These are phyloP conservation scores for Olivierus martensii DNA, from an alignment of 1,140 invertebrate genomes.

Conservation along the genomic window DNA sequence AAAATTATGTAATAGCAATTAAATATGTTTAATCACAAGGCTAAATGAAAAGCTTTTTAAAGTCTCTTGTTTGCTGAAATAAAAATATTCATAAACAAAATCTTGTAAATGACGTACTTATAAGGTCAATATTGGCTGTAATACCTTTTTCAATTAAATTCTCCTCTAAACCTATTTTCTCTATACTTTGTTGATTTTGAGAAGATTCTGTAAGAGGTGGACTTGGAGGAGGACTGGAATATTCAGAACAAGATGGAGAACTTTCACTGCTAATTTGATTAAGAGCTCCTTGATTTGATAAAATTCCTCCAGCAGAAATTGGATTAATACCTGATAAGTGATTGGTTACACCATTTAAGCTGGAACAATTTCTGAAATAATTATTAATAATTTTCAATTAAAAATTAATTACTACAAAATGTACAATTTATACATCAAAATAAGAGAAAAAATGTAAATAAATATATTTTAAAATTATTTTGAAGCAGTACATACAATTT, in stretches of 20 bases:
- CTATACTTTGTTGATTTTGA: background rate
- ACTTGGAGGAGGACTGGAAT: slow-evolving; percentile 22
- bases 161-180: slow-evolving; percentile 17
- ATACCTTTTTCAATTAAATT: slow-evolving; percentile 1
- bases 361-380: background rate
- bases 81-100: no score
- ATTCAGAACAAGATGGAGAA: slow-evolving; percentile 20
- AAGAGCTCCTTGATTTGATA: background rate
- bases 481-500: no score
- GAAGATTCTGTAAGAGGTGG: slow-evolving; percentile 9
- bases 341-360: background rate
- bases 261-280: slow-evolving; percentile 13
- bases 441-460: no score
- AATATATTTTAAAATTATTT: no score
- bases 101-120: no score
- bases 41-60: no score
- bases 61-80: no score
- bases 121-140: no score
- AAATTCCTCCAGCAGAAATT: background rate
- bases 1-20: no score
- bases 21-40: no score
- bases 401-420: no score
- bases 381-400: background rate
- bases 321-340: background rate
- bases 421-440: no score